Base-by-base conservation (phyloP, 2,113 vertebrate genomes). In the Polypterus bichir region DNA sequence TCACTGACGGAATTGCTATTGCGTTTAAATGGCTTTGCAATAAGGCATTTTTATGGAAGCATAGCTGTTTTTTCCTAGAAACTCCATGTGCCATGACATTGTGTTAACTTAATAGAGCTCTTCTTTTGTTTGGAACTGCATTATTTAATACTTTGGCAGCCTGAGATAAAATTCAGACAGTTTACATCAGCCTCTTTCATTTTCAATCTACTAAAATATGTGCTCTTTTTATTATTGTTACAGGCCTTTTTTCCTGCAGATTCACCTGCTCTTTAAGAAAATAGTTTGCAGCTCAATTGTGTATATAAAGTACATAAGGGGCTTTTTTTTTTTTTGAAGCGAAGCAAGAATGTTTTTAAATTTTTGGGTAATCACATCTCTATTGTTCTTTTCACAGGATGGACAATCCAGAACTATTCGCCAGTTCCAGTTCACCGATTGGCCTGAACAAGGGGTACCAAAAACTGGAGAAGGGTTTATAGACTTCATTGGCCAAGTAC, bases 391-490 rank as follows among this genome's bases (percentile, higher is more conserved):
- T 49, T 44, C 9, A 6, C 72, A 98, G 95, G 94, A 98, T 1
- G 95, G 95, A 60, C 94, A 98, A 72, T 98, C 94, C 0, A 88
- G 93, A 74, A 98, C 95, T 48, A 97, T 98, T 73, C 88, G 95
- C 63, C 95, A 98, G 83, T 97, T 98, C 80, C 95, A 97, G 84
- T 97, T 97, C 80, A 98, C 90, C 10, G 94, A 97, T 74, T 98
- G 94, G 95, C 94, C 94, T 3, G 95, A 98, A 66, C 95, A 98
- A 73, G 94, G 94, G 6, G 93, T 98, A 72, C 93, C 93, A 75
- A 95, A 98, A 84, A 97, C 91, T 0, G 92, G 91, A 2, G 94
- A 98, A 77, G 93, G 92, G 69, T 97, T 98, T 80, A 96, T 97
- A 0, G 94, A 98, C 73, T 98, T 98, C 77, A 98, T 98, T 1